Evolutionary conservation across 2,888 invertebrate genomes (phyloP).

Genomic region (Drosophila robusta): DNA sequence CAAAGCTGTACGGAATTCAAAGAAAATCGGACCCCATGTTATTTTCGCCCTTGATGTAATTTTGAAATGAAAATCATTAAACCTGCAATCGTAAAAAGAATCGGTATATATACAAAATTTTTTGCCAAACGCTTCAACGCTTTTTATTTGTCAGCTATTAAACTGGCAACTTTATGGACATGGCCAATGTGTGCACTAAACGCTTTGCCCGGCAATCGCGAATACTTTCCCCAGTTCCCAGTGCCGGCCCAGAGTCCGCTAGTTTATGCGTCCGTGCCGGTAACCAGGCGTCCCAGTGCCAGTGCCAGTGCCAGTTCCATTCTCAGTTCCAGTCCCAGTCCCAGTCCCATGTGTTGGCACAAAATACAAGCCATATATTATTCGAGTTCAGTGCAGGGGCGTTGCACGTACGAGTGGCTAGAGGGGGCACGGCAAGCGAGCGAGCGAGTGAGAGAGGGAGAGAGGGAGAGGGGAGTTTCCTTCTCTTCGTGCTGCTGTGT

Average conservation of each 20-base stretch:
- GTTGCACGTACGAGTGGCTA: conserved; percentile 30
- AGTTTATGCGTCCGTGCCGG: conserved; percentile 47
- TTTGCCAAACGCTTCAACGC: conserved; percentile 37
- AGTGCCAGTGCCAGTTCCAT: conserved; percentile 1
- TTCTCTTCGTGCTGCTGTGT: conserved; percentile 6
- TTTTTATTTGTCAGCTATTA: conserved; percentile 57
- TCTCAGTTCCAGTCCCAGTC: conserved; percentile 1
- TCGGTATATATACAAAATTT: conserved; percentile 14
- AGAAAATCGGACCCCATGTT: background rate
- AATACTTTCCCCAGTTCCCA: conserved; percentile 49
- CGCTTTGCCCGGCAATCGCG: conserved; percentile 57
- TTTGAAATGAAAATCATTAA: conserved; percentile 24
- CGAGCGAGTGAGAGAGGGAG: background rate
- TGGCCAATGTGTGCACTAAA: conserved; percentile 64
- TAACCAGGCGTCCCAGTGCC: conserved; percentile 20
- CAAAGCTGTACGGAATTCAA: background rate
- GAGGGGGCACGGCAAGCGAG: background rate
- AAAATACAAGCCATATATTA: conserved; percentile 64
- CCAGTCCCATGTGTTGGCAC: conserved; percentile 58
- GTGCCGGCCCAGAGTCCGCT: conserved; percentile 44
- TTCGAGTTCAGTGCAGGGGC: conserved; percentile 37
- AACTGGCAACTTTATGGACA: conserved; percentile 62
- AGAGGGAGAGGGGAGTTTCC: background rate
- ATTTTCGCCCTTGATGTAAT: background rate
- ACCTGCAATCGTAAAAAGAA: conserved; percentile 9